Evolutionary conservation across 2,113 vertebrate genomes (phyloP).

Genomic region (Cygnus atratus): DNA sequence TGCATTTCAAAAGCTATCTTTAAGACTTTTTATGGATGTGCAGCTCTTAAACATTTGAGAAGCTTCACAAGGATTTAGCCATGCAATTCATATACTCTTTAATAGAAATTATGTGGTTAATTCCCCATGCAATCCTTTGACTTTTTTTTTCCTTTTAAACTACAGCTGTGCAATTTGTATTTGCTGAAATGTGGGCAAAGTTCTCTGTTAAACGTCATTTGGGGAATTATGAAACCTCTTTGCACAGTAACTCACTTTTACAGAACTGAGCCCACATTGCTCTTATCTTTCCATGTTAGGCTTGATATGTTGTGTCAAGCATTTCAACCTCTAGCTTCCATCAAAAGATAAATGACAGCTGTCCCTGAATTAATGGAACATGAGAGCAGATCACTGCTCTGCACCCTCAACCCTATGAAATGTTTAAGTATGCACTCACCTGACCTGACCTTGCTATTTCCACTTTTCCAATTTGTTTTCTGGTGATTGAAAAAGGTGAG

Average conservation of each 20-base stretch:
- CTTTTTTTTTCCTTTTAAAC: neutral
- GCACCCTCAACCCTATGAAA: constrained; percentile 35
- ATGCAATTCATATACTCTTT: neutral
- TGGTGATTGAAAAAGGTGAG: constrained; percentile 47
- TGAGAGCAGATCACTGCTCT: constrained; percentile 45
- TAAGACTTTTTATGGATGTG: neutral
- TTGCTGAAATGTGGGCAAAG: constrained; percentile 33
- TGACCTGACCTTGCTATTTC: constrained; percentile 57
- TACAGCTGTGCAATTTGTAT: neutral
- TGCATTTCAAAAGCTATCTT: constrained; percentile 13
- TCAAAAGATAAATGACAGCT: constrained; percentile 73
- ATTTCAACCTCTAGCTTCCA: constrained; percentile 55
- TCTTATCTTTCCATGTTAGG: constrained; percentile 45
- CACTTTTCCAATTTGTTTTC: constrained; percentile 48
- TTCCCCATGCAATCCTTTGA: neutral
- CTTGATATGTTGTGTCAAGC: constrained; percentile 40
- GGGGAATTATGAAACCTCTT: constrained; percentile 30
- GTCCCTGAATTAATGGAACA: constrained; percentile 68
- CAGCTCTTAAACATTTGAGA: constrained; percentile 25
- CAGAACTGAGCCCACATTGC: constrained; percentile 1
- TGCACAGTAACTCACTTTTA: constrained; percentile 10
- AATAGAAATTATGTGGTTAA: constrained; percentile 40
- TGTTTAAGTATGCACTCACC: constrained; percentile 51
- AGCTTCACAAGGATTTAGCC: constrained; percentile 15
- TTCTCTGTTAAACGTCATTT: neutral